phyloP scores from a whole-genome alignment of 2,888 invertebrate species.

The Ormyrus thymus region DNA sequence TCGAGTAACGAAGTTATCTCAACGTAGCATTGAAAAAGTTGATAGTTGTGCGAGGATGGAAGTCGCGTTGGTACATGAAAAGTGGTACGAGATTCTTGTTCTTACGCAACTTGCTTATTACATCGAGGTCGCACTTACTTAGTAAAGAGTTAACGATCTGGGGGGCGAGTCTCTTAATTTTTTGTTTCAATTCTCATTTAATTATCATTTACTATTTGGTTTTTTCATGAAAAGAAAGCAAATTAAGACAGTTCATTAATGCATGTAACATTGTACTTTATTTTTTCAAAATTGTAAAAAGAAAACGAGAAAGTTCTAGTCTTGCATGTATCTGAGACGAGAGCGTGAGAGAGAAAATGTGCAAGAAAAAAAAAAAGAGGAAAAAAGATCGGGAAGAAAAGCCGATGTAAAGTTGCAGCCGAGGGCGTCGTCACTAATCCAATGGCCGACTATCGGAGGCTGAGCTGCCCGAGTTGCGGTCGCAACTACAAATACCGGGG shows the following conservation, averaged over 20 bases:
- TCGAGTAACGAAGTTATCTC: background rate
- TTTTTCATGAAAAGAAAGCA: slow-evolving; percentile 7
- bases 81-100: slow-evolving; percentile 8
- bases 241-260: slow-evolving; percentile 24
- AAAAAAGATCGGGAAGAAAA: slow-evolving; percentile 38
- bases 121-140: slow-evolving; percentile 17
- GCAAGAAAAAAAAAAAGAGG: slow-evolving; percentile 33
- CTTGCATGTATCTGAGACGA: background rate
- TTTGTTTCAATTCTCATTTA: slow-evolving; percentile 16
- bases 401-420: slow-evolving; percentile 45
- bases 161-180: slow-evolving; percentile 20
- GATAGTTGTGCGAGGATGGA: slow-evolving; percentile 20
- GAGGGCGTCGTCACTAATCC: slow-evolving; percentile 51
- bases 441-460: slow-evolving; percentile 69
- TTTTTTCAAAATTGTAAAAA: background rate
- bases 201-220: background rate
- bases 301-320: background rate
- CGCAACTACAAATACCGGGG: slow-evolving; percentile 74
- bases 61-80: slow-evolving; percentile 33
- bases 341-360: slow-evolving; percentile 31
- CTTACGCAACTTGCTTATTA: slow-evolving; percentile 14
- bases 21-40: background rate
- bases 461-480: slow-evolving; percentile 72
- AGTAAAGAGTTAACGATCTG: slow-evolving; percentile 44
- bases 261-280: slow-evolving; percentile 37